Evolutionary conservation across 2,888 invertebrate species (phyloP).

Genomic region (Lasioglossum lativentre): DNA sequence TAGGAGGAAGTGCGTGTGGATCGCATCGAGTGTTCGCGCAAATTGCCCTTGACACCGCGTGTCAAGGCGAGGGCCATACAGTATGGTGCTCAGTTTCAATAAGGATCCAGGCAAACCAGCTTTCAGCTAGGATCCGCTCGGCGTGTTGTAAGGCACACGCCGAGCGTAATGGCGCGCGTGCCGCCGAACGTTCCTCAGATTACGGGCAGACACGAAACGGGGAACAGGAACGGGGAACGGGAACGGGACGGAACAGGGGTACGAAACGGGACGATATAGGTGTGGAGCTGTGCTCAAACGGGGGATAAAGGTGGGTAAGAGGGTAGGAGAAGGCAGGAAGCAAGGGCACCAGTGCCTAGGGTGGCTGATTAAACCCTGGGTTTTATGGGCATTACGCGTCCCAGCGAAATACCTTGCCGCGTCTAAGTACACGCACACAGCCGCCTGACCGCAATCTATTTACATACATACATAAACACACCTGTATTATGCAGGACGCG

Average conservation of each 20-base stretch:
- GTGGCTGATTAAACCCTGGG: conserved; percentile 75
- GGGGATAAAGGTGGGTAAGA: not conserved
- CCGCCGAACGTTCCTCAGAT: conserved; percentile 53
- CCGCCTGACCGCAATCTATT: conserved; percentile 55
- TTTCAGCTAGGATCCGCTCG: conserved; percentile 15
- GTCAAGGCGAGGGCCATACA: not conserved
- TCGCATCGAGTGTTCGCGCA: not conserved
- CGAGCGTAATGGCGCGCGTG: conserved; percentile 42
- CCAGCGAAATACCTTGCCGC: conserved; percentile 54
- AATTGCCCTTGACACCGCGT: not conserved
- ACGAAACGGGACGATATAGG: not conserved
- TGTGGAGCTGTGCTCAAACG: not conserved
- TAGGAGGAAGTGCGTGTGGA: not conserved
- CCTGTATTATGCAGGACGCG: conserved; percentile 59
- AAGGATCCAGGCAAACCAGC: not conserved
- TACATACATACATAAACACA: conserved; percentile 67
- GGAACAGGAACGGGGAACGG: not conserved
- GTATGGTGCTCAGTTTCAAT: not conserved
- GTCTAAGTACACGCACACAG: conserved; percentile 38
- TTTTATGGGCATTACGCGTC: conserved; percentile 75
- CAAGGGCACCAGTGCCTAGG: conserved; percentile 21
- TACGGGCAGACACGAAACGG: conserved; percentile 47
- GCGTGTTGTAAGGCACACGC: conserved; percentile 22
- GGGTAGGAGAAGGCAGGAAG: not conserved
- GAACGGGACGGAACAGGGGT: not conserved